Evolutionary conservation across 2,797 vertebrate species (phyloP), one percentile per base, ranked within the genome.

Genomic region (Tenualosa thibaudeaui): DNA sequence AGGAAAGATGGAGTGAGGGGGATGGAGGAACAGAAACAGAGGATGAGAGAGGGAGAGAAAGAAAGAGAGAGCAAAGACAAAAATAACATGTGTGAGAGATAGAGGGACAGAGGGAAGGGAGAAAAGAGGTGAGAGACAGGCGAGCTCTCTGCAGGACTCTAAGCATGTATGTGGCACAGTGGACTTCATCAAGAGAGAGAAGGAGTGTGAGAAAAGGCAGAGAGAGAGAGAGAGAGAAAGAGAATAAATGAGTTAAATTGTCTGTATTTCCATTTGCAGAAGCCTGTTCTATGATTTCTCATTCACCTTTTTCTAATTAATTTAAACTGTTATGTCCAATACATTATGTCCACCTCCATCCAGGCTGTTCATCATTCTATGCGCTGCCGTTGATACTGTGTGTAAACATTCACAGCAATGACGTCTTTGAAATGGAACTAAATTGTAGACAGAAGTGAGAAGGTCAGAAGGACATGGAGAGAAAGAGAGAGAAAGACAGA

Each of bases 111-210:
- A n/a, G 71, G 58, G 54, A 43, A 58, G 17, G 50, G 7, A 51
- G 50, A 51, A 7, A 43, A 31, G 65, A 75, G 17, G 62, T 75
- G 83, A 75, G 82, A 84, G 37, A 22, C 53, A 54, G 53, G 53
- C 50, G 50, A 10, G 50, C 53, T 56, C 54, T 56, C 54, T 56
- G 54, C 54, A 56, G 54, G 54, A 51, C 50, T 22, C 54, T 65
- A 26, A 81, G 82, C 86, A 90, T 89, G 90, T 91, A 88, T 88
- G 87, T 5, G 12, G 17, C 5, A 22, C 17, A 56, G 54, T 56
- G 54, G 54, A 19, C 54, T 56, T 56, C 54, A 22, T 7, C 19
- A 5, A 22, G 19, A 56, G 54, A 22, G 54, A 56, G 54, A 22
- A 17, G 3, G 12, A 65, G n/a, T 9, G n/a, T 53, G 51, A 86